Evolutionary conservation across 2,888 invertebrate species (phyloP), one percentile per base, ranked within the genome.

Genomic region (Rhaphigaster nebulosa): DNA sequence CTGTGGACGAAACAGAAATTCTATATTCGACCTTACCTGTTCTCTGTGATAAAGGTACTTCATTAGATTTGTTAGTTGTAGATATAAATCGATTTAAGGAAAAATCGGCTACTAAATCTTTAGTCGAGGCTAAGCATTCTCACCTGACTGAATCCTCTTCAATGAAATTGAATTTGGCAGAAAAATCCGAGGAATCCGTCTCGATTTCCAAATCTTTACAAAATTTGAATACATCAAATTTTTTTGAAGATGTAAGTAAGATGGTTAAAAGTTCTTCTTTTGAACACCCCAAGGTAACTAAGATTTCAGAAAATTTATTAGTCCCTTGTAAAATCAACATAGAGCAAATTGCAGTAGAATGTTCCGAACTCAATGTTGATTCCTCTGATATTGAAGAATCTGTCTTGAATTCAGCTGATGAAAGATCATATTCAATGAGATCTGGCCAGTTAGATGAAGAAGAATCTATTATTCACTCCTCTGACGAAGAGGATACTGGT

Each of bases 301-400:
- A 70, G 45, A 26, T 38, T 89, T 45, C 54, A 10, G 89, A 70
- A 38, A 89, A 89, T 65, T 41, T 23, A 29, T 70, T 65, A 65
- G 38, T 65, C 18, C 26, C 65, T 70, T 89, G 89, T 70, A 89
- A 70, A 89, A 89, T 89, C 26, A 89, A 70, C 50, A 45, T 89
- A 26, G 50, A 89, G 13, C 65, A 54, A 65, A 65, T 70, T 70
- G 54, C 56, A 41, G 80, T 80, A 1, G 80, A 80, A 45, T 80
- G 41, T 45, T 26, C 70, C 5, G 89, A 89, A n/a, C 12, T 70
- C 18, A 89, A 89, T 70, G 65, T 65, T 15, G 90, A 90, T 84
- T 84, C 90, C 18, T 90, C 90, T 10, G 90, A 90, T 29, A 80
- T 90, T 34, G 90, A 90, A 38, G 84, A 84, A 56, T 90, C 90